Evolutionary conservation across 2,888 invertebrate species (phyloP).

Genomic region (Dryocosmus kuriphilus): DNA sequence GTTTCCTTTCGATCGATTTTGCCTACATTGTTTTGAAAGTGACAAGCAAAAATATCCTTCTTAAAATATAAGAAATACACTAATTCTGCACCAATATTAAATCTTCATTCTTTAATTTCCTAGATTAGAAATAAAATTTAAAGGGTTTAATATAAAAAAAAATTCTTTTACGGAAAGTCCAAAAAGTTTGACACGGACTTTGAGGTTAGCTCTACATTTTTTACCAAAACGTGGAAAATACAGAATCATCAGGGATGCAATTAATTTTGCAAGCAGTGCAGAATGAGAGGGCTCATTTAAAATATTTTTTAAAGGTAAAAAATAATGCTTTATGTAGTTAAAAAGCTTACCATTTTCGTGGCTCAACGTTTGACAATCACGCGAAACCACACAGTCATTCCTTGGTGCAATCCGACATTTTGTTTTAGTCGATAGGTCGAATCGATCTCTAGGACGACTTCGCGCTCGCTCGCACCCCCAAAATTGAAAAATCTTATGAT

Average conservation of each 20-base stretch:
- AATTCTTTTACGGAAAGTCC: not conserved
- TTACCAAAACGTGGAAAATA: not conserved
- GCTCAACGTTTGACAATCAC: conserved; percentile 25
- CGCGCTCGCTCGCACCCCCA: too few species aligned
- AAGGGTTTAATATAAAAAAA: not conserved
- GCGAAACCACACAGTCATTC: conserved; percentile 36
- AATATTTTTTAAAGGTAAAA: not conserved
- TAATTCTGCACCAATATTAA: not conserved
- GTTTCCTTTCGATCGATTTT: too few species aligned
- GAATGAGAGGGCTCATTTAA: not conserved
- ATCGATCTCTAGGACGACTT: not conserved
- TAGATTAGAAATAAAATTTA: not conserved
- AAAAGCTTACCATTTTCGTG: conserved; percentile 31
- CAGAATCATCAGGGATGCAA: not conserved
- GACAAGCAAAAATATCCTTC: not conserved
- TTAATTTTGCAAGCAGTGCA: not conserved
- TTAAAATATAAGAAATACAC: not conserved
- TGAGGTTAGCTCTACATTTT: conserved; percentile 1
- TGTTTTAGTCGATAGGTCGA: not conserved
- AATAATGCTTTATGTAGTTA: not conserved
- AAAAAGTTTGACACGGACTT: not conserved
- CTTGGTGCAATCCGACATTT: not conserved
- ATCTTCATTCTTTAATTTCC: not conserved
- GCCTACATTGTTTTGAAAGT: conserved; percentile 1
- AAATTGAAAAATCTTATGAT: too few species aligned